These are phyloP conservation scores for Pterois miles DNA, from an alignment of 2,797 vertebrate species.

Conservation along the genomic window DNA sequence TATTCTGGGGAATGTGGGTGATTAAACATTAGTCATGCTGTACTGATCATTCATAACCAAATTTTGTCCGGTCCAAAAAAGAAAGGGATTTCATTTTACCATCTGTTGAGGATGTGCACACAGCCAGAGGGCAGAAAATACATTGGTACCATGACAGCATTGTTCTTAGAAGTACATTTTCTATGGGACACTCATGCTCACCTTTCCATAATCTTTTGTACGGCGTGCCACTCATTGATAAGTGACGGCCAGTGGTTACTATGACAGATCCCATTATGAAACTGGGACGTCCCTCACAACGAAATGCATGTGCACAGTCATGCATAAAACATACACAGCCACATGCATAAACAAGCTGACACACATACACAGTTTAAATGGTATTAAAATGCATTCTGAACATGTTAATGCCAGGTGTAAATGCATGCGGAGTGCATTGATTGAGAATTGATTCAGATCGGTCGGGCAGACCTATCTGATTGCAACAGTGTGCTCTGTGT, in stretches of 20 bases:
- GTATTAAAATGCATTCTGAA: background rate
- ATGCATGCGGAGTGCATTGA: background rate
- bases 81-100: slow-evolving; percentile 32
- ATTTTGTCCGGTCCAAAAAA: slow-evolving; percentile 29
- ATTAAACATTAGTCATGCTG: slow-evolving; percentile 63
- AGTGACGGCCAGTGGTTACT: background rate
- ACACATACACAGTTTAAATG: background rate
- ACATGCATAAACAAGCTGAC: background rate
- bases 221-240: too few relatives aligned
- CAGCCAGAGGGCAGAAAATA: slow-evolving; percentile 26
- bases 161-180: background rate
- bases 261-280: background rate
- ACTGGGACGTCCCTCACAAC: background rate
- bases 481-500: background rate
- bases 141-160: background rate
- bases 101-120: slow-evolving; percentile 16
- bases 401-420: background rate
- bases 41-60: slow-evolving; percentile 48
- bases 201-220: background rate
- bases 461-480: background rate
- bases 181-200: background rate
- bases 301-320: background rate
- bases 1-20: slow-evolving; percentile 49
- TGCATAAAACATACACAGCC: background rate
- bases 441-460: too few relatives aligned